Conservation (phyloP, 2,797 vertebrate species). For the Oryzias sinensis region DNA sequence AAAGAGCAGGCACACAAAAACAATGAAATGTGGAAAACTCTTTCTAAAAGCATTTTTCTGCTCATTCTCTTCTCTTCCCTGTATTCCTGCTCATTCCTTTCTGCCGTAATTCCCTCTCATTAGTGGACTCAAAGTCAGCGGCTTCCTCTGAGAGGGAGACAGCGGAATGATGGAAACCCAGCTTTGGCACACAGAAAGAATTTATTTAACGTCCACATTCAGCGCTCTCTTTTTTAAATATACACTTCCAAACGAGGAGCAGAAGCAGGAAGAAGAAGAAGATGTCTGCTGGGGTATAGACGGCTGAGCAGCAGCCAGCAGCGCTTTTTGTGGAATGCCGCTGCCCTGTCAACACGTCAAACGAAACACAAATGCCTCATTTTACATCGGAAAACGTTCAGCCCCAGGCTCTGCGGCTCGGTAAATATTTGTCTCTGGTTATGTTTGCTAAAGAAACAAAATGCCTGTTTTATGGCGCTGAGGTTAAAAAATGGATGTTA, state of each 20-base stretch:
- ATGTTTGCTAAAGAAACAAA: slow-evolving; percentile 16
- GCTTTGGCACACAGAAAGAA: slow-evolving; percentile 39
- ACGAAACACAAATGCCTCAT: slow-evolving; percentile 54
- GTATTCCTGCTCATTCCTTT: slow-evolving; percentile 16
- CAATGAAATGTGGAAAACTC: background rate
- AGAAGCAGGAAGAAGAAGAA: slow-evolving; percentile 16
- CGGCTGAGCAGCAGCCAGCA: slow-evolving; percentile 19
- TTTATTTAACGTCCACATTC: slow-evolving; percentile 48
- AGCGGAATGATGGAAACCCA: slow-evolving; percentile 26
- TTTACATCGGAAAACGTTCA: slow-evolving; percentile 17
- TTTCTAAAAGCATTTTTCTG: background rate
- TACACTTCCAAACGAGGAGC: slow-evolving; percentile 30
- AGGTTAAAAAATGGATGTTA: slow-evolving; percentile 18
- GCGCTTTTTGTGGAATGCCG: slow-evolving; percentile 23
- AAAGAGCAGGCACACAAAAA: too few relatives aligned
- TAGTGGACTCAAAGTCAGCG: slow-evolving; percentile 30
- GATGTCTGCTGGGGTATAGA: slow-evolving; percentile 39
- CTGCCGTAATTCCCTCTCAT: slow-evolving; percentile 4
- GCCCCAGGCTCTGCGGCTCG: slow-evolving; percentile 14
- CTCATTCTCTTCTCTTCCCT: slow-evolving; percentile 9
- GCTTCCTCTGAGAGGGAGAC: slow-evolving; percentile 30
- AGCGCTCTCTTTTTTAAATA: slow-evolving; percentile 30
- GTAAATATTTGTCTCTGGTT: slow-evolving; percentile 38
- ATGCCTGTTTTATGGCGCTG: background rate
- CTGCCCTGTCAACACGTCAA: slow-evolving; percentile 43